Conservation (phyloP, 2,797 vertebrate genomes). For the Melanotaenia nigrans region DNA sequence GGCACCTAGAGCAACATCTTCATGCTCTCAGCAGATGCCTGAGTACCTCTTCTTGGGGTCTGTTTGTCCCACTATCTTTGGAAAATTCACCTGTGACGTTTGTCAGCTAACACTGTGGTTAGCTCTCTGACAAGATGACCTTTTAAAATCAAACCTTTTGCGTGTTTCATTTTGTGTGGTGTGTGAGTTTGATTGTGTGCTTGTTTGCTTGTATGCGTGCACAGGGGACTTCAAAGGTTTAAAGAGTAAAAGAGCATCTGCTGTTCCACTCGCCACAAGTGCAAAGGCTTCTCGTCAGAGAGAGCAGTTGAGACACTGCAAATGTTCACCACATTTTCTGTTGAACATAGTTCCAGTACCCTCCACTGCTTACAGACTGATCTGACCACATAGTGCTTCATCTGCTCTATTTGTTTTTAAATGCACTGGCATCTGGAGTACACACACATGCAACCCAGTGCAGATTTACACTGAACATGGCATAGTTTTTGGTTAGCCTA, state of each 20-base stretch:
- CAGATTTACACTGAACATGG: background rate
- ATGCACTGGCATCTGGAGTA: background rate
- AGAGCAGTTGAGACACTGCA: conserved; percentile 19
- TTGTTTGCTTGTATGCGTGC: background rate
- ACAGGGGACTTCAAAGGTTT: conserved; percentile 56
- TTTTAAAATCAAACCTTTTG: conserved; percentile 51
- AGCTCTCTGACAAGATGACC: conserved; percentile 43
- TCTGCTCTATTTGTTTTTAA: conserved; percentile 19
- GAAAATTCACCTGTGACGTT: conserved; percentile 44
- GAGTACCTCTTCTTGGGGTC: conserved; percentile 17
- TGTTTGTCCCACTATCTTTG: background rate
- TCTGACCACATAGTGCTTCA: conserved; percentile 42
- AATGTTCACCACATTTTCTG: conserved; percentile 43
- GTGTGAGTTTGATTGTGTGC: conserved; percentile 19
- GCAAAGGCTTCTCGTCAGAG: conserved; percentile 25
- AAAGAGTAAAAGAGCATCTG: conserved; percentile 56
- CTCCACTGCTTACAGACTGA: background rate
- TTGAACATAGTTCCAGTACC: conserved; percentile 8
- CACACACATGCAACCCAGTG: background rate
- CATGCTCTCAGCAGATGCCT: background rate
- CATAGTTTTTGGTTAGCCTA: background rate
- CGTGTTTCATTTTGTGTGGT: conserved; percentile 36
- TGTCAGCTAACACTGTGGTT: conserved; percentile 42
- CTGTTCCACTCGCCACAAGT: conserved; percentile 50
- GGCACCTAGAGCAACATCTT: background rate